phyloP scores from a whole-genome alignment of 2,113 vertebrate genomes.

The Micronisus gabar region DNA sequence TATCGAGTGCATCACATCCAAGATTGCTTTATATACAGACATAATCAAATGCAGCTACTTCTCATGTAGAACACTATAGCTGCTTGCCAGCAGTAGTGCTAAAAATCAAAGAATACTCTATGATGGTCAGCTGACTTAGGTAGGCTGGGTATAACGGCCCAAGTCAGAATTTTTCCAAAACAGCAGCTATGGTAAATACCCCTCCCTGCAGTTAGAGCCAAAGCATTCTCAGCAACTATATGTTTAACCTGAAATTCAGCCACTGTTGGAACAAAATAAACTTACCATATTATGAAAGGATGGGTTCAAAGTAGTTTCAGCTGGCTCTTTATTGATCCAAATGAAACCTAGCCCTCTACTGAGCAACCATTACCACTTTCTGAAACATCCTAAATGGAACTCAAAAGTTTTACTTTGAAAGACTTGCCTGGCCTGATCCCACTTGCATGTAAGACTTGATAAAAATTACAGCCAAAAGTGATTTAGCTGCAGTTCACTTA shows the following conservation, averaged over 20 bases:
- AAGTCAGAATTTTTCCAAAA: not conserved
- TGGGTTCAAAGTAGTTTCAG: not conserved
- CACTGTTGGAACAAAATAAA: not conserved
- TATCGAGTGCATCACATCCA: not conserved
- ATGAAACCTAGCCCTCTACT: not conserved
- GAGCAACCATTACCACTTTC: not conserved
- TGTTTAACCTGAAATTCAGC: not conserved
- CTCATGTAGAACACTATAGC: rapidly evolving
- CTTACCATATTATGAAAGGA: not conserved
- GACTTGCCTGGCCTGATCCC: not conserved
- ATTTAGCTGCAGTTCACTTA: not conserved
- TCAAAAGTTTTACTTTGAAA: not conserved
- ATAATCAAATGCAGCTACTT: not conserved
- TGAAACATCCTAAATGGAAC: not conserved
- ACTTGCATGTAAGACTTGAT: not conserved
- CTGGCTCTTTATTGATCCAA: not conserved
- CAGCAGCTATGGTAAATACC: not conserved
- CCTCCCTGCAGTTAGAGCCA: not conserved
- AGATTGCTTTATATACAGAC: not conserved
- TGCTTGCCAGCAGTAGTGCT: not conserved
- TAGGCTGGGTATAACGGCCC: not conserved
- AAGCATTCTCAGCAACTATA: not conserved
- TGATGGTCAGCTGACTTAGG: rapidly evolving
- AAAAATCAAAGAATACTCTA: not conserved
- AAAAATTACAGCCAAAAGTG: not conserved